phyloP scores from a whole-genome alignment of 1,140 invertebrate species.

The Pygmarrhopalites habei region DNA sequence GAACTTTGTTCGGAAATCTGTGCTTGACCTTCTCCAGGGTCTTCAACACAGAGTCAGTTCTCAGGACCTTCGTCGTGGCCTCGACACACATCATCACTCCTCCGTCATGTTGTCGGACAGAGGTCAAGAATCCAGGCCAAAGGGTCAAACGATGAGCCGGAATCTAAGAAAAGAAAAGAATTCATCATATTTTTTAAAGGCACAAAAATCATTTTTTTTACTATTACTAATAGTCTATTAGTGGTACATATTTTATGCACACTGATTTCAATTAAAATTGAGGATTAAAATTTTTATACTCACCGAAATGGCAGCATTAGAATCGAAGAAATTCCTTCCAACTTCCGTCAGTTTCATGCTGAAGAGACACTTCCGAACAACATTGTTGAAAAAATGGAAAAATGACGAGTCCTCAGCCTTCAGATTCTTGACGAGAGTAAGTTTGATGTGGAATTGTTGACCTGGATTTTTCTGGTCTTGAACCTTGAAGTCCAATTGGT shows the following conservation, averaged over 20 bases:
- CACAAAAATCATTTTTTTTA: no score
- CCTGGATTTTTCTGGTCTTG: not conserved
- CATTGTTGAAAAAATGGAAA: conserved; percentile 63
- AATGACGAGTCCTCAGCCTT: conserved; percentile 19
- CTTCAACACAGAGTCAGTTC: conserved; percentile 52
- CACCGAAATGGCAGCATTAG: no score
- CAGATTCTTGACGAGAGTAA: conserved; percentile 16
- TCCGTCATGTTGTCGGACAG: conserved; percentile 68
- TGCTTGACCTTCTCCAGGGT: conserved; percentile 41
- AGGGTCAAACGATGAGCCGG: not conserved
- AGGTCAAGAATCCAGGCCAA: conserved; percentile 56
- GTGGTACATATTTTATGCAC: no score
- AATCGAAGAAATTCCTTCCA: conserved; percentile 49
- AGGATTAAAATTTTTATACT: no score
- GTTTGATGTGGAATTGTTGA: conserved; percentile 8
- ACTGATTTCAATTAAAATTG: no score
- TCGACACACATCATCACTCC: conserved; percentile 64
- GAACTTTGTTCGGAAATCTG: not conserved
- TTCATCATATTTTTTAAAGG: no score
- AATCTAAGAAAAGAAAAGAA: not conserved
- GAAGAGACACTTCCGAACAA: conserved; percentile 62
- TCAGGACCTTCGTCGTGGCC: conserved; percentile 66
- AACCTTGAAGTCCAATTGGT: not conserved
- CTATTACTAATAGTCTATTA: no score
- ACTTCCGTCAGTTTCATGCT: conserved; percentile 46